Base-by-base conservation (phyloP, 2,113 vertebrate genomes). In the Cyprichromis sp. region DNA sequence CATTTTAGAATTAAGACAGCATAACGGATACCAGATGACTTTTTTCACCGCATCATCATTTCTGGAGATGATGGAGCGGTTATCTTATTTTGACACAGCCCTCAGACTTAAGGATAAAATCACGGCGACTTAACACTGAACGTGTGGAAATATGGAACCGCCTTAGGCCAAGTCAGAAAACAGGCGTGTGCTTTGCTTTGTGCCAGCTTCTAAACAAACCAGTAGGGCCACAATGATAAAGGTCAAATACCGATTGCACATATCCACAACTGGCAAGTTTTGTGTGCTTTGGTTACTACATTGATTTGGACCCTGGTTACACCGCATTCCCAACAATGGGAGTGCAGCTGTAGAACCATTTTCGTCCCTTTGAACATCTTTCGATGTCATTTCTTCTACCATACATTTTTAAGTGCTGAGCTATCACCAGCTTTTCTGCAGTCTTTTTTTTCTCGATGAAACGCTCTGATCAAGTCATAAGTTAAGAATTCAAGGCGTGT, bases 401-500 rank as follows among this genome's bases (percentile, higher is more conserved):
- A 47, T 26, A 29, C 19, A 17, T 73, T 73, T 73, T 73, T 16
- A 45, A 26, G 21, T 26, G 40, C 21, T 73, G 68, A 11, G 40
- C 40, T 73, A 26, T 47, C 40, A 47, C 40, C 68, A 73, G 68
- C 68, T 73, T 17, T 29, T 47, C 36, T 13, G 63, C n/a, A 21
- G 12, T 47, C 21, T 47, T 76, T 29, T 47, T 29, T 1, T 0
- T 1, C 14, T 6, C 1, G 1, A 47, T 26, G 68, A 17, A 73
- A 17, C 4, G 9, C 40, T 76, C 40, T 17, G 24, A 76, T 26
- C 40, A 4, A 45, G 12, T 71, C n/a, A 71, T 26, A 71, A 16
- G 21, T 24, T 26, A 29, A 24, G 68, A 26, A 73, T 16, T 73
- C 21, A 45, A 45, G 24, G 40, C 3, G 3, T 45, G 40, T 47